A percentile compares a stretch with the other conserved stretches of the same genome.
Evolutionary conservation across 2,888 invertebrate genomes (phyloP).

Genomic region (Acronicta aceris): DNA sequence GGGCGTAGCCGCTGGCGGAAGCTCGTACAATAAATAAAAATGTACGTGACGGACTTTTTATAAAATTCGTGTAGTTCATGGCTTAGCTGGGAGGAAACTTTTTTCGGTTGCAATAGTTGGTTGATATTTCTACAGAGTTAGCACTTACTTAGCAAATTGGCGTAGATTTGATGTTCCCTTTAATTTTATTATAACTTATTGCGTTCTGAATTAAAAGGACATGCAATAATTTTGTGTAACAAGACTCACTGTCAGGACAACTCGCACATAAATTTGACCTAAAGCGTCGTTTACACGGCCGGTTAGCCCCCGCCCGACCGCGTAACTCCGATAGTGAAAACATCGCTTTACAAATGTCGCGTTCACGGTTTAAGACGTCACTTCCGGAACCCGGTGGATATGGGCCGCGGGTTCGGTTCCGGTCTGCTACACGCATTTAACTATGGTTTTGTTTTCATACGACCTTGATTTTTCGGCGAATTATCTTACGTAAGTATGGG

Average conservation of each 20-base stretch:
- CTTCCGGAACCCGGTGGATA: constrained; percentile 81
- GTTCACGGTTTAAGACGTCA: constrained; percentile 68
- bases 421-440: constrained; percentile 78
- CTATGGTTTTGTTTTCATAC: constrained; percentile 79
- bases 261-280: constrained; percentile 48
- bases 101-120: too few relatives aligned
- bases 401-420: constrained; percentile 75
- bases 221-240: constrained; percentile 15
- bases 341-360: constrained; percentile 58
- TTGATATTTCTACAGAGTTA: too few relatives aligned
- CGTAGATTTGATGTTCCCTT: too few relatives aligned
- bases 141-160: too few relatives aligned
- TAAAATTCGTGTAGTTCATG: too few relatives aligned
- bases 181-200: too few relatives aligned
- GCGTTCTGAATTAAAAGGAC: not conserved
- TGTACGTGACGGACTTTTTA: too few relatives aligned
- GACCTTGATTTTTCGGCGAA: constrained; percentile 74
- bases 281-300: constrained; percentile 78
- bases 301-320: constrained; percentile 69
- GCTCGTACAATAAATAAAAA: too few relatives aligned
- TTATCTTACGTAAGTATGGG: constrained; percentile 66
- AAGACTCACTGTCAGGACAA: constrained; percentile 51
- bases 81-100: too few relatives aligned
- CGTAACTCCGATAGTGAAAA: constrained; percentile 83
- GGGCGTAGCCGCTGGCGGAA: too few relatives aligned